These are phyloP conservation scores for Spheniscus humboldti DNA, from an alignment of 2,797 vertebrate genomes.

Conservation along the genomic window DNA sequence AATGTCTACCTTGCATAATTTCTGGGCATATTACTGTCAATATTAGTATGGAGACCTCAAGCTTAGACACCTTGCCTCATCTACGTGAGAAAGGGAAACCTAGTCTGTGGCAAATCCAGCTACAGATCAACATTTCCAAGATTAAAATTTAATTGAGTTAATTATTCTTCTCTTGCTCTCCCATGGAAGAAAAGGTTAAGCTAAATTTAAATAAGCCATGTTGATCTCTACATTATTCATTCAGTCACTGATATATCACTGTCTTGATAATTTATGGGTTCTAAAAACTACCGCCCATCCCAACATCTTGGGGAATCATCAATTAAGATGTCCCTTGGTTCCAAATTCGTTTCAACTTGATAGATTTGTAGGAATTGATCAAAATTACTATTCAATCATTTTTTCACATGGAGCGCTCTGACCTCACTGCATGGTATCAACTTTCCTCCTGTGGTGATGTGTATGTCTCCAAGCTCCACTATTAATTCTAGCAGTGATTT, in stretches of 20 bases:
- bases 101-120: slow-evolving; percentile 1
- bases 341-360: background rate
- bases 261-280: slow-evolving; percentile 67
- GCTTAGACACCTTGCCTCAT: background rate
- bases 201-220: slow-evolving; percentile 73
- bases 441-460: background rate
- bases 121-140: slow-evolving; percentile 65
- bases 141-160: slow-evolving; percentile 73
- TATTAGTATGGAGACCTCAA: background rate
- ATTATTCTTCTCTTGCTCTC: slow-evolving; percentile 69
- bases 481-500: background rate
- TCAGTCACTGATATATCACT: slow-evolving; percentile 65
- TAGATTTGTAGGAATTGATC: background rate
- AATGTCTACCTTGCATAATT: background rate
- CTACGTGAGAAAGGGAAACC: background rate
- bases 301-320: background rate
- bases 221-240: slow-evolving; percentile 73
- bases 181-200: slow-evolving; percentile 72
- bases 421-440: background rate
- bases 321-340: slow-evolving; percentile 6
- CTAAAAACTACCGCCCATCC: slow-evolving; percentile 20
- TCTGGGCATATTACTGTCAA: background rate
- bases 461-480: background rate
- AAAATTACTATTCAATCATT: slow-evolving; percentile 16
- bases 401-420: background rate